These are phyloP conservation scores for Serinus canaria DNA, from an alignment of 2,113 vertebrate species.

Conservation along the genomic window DNA sequence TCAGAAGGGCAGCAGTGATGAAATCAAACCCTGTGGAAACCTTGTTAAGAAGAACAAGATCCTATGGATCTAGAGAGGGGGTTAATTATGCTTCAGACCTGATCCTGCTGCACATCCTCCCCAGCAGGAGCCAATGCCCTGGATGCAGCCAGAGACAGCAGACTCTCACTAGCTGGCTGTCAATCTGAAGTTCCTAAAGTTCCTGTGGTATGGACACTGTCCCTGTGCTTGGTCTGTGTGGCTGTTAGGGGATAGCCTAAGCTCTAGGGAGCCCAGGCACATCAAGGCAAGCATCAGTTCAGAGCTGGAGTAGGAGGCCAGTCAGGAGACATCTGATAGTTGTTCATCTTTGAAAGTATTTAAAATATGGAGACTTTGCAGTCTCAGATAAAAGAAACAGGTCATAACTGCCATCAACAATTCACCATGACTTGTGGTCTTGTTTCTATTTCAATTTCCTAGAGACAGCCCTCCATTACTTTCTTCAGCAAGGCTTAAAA, in stretches of 20 bases:
- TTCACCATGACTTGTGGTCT: neutral
- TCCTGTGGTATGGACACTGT: neutral
- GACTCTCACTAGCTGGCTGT: rapidly evolving
- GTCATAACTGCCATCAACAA: neutral
- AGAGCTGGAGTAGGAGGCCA: neutral
- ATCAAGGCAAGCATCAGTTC: neutral
- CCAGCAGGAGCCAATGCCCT: rapidly evolving
- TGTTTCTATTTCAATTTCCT: neutral
- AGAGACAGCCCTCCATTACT: neutral
- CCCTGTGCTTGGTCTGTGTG: neutral
- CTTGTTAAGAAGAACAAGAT: neutral
- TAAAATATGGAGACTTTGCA: neutral
- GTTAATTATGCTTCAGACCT: neutral
- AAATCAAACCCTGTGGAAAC: neutral
- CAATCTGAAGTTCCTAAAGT: neutral
- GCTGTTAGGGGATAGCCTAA: neutral
- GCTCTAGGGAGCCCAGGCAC: neutral
- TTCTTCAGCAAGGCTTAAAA: neutral
- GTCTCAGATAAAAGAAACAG: neutral
- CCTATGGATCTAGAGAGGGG: neutral
- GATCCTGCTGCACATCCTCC: neutral
- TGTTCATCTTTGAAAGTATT: neutral
- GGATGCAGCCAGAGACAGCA: neutral
- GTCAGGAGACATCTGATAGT: neutral
- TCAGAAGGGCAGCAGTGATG: neutral